Evolutionary conservation across 2,888 invertebrate species (phyloP), one percentile per base, ranked within the genome.

Genomic region (Lottia gigantea): DNA sequence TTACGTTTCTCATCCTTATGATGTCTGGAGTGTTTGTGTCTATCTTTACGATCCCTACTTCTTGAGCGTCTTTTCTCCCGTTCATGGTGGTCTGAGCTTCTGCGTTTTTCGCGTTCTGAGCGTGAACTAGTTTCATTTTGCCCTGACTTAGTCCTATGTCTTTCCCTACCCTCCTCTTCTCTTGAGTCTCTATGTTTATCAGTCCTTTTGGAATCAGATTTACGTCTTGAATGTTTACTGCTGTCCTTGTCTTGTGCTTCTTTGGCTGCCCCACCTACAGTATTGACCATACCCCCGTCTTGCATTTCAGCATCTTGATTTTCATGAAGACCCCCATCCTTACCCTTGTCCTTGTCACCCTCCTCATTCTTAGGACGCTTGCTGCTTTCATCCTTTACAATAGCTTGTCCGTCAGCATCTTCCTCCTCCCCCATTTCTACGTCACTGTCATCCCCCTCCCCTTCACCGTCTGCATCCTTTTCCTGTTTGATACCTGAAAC

Each of bases 401-500:
- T 8, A 16, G 23, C 31, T 26, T 64, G 14, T 40, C 31, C 19
- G 31, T 49, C 64, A 25, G 31, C 31, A 61, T 67, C 69, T 46
- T 47, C 65, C 40, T 23, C 65, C 31, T 66, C 71, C 19, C 55
- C 62, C 64, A 47, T 47, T 46, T 61, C 66, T 14, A 49, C 62
- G 26, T 66, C 71, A 31, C 45, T 63, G 46, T 70, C 73, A 45
- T 71, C 70, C 62, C 62, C 62, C 15, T 70, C 64, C 45, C 74
- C 69, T 71, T 74, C 75, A 62, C 45, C 71, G 62, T 67, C 49
- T 64, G 67, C 67, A 49, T 72, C 75, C 55, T 72, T 73, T 67
- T 70, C 73, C 62, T 46, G 70, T 70, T 40, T 66, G 67, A 70
- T 70, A 68, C 55, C 62, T 46, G 55, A 55, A 55, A 55, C 55